Conservation (phyloP, 2,113 vertebrate genomes). For the Gobius niger region DNA sequence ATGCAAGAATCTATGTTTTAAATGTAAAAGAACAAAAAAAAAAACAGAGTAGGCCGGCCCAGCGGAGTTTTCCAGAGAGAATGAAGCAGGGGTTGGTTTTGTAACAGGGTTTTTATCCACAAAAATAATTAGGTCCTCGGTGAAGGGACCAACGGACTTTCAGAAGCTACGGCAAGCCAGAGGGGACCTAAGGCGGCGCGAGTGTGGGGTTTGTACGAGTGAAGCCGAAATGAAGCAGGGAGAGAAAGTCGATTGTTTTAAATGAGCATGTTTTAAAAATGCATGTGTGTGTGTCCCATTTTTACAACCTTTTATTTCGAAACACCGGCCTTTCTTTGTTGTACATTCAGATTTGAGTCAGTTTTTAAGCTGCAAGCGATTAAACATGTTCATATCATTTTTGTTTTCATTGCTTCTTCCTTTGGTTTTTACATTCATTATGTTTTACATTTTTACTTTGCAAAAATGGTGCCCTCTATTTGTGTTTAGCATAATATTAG, state of each 20-base stretch:
- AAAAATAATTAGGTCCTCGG: constrained; percentile 41
- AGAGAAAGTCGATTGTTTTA: constrained; percentile 4
- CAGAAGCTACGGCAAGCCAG: constrained; percentile 51
- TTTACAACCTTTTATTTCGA: background rate
- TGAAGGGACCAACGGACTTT: constrained; percentile 62
- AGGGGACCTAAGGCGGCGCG: constrained; percentile 47
- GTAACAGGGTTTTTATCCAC: constrained; percentile 58
- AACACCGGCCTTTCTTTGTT: background rate
- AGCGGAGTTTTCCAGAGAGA: constrained; percentile 70
- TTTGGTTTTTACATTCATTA: background rate
- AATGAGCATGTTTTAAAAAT: constrained; percentile 4
- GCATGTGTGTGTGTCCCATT: constrained; percentile 9
- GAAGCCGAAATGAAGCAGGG: constrained; percentile 20
- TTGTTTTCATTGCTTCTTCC: background rate
- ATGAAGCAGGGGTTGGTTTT: constrained; percentile 66
- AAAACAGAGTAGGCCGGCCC: constrained; percentile 39
- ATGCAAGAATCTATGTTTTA: constrained; percentile 35
- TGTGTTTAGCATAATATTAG: too few species aligned
- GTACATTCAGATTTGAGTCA: background rate
- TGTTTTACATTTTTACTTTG: too few species aligned
- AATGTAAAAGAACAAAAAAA: background rate
- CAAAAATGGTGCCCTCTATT: too few species aligned
- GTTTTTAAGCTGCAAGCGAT: background rate
- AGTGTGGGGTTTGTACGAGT: background rate
- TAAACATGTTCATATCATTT: background rate